phyloP scores from a whole-genome alignment of 2,888 invertebrate genomes.

The Andrena minutula region DNA sequence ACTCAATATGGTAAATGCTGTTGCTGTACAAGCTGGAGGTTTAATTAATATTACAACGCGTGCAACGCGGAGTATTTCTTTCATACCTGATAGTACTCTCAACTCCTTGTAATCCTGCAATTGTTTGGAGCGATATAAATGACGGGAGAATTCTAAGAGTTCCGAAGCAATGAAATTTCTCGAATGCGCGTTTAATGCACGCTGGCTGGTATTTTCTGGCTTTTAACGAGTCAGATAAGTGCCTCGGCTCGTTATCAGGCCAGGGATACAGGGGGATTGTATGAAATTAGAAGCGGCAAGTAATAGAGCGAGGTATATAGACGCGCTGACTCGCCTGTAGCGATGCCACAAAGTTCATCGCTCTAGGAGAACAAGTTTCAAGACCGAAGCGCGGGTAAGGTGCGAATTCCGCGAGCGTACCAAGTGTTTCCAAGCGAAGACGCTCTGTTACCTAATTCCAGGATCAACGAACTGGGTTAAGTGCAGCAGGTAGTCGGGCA shows the following conservation, averaged over 20 bases:
- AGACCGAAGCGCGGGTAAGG: constrained; percentile 70
- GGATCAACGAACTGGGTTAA: constrained; percentile 41
- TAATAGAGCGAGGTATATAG: constrained; percentile 64
- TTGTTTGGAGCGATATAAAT: neutral
- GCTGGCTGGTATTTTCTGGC: neutral
- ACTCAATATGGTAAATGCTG: neutral
- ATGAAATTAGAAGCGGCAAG: constrained; percentile 61
- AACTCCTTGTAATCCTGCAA: neutral
- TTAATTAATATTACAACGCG: too few species aligned
- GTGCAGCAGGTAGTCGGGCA: constrained; percentile 9
- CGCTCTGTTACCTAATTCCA: constrained; percentile 57
- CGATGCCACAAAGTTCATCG: constrained; percentile 73
- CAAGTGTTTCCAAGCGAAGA: constrained; percentile 60
- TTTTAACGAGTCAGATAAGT: neutral
- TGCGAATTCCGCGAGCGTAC: constrained; percentile 66
- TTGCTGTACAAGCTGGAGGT: neutral
- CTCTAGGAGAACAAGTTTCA: constrained; percentile 73
- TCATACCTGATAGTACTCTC: neutral
- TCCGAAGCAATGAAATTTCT: neutral
- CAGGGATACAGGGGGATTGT: constrained; percentile 13
- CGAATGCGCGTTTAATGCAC: neutral
- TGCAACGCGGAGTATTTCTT: neutral
- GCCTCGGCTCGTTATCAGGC: constrained; percentile 7
- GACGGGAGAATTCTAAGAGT: neutral
- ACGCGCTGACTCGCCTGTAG: constrained; percentile 61